Evolutionary conservation across 2,888 invertebrate species (phyloP).

Genomic region (Masnerella sp.): DNA sequence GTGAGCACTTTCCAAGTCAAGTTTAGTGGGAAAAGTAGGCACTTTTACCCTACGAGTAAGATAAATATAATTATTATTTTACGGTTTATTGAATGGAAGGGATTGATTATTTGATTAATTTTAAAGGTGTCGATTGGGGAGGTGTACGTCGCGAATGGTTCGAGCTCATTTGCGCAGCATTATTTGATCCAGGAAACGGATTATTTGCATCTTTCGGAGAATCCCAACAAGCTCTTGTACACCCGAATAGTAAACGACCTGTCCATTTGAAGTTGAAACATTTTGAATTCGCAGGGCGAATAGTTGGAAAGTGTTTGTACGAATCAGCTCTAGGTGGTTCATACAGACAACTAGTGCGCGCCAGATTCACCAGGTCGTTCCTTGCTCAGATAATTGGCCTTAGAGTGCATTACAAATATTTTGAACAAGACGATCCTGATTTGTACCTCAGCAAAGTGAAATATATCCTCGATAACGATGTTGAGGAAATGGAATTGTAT

Average conservation of each 20-base stretch:
- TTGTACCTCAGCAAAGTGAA: conserved; percentile 95
- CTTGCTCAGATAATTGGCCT: conserved; percentile 96
- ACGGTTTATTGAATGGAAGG: too few species aligned
- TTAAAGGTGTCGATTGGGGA: conserved; percentile 93
- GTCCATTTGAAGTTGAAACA: conserved; percentile 89
- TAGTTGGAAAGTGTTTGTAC: conserved; percentile 96
- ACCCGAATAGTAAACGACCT: conserved; percentile 90
- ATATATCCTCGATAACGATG: conserved; percentile 93
- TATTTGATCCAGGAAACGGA: conserved; percentile 91
- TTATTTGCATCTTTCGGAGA: conserved; percentile 93
- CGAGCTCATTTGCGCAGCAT: conserved; percentile 89
- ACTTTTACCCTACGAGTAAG: too few species aligned
- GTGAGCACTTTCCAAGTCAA: too few species aligned
- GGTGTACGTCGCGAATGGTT: conserved; percentile 97
- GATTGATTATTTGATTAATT: too few species aligned
- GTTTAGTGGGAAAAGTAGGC: too few species aligned
- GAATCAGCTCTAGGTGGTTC: conserved; percentile 94
- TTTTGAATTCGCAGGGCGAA: conserved; percentile 94
- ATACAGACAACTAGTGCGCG: conserved; percentile 93
- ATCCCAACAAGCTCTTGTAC: conserved; percentile 91
- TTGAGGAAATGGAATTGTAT: conserved; percentile 90
- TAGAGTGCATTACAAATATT: conserved; percentile 95
- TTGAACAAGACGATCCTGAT: conserved; percentile 97
- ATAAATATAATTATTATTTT: too few species aligned
- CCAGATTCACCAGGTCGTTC: conserved; percentile 93